phyloP scores from a whole-genome alignment of 2,888 invertebrate genomes.

The Eledona agricola region DNA sequence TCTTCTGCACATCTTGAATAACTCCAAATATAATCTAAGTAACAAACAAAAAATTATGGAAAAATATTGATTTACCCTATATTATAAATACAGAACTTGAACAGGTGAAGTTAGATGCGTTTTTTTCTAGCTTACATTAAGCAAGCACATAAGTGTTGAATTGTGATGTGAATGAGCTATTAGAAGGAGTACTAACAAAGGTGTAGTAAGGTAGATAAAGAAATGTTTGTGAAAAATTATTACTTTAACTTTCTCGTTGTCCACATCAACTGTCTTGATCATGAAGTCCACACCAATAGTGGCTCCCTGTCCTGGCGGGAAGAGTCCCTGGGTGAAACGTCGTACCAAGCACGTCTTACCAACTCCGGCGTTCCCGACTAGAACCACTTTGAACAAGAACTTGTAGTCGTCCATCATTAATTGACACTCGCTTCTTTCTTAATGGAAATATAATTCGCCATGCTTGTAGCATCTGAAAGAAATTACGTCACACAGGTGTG shows the following conservation, averaged over 20 bases:
- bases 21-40: too few relatives aligned
- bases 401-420: constrained; percentile 94
- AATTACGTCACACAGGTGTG: constrained; percentile 37
- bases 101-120: too few relatives aligned
- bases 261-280: constrained; percentile 98
- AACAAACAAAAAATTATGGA: too few relatives aligned
- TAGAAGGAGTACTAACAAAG: too few relatives aligned
- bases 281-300: constrained; percentile 99
- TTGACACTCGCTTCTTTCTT: constrained; percentile 21
- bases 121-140: too few relatives aligned
- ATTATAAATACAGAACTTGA: too few relatives aligned
- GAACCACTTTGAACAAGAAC: constrained; percentile 98
- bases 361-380: constrained; percentile 98
- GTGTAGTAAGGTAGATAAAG: too few relatives aligned
- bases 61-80: too few relatives aligned
- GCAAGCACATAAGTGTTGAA: too few relatives aligned
- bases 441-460: constrained; percentile 28
- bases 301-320: constrained; percentile 98
- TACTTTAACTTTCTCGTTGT: constrained; percentile 93
- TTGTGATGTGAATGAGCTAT: too few relatives aligned
- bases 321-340: constrained; percentile 96
- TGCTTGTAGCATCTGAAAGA: constrained; percentile 34
- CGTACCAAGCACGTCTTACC: constrained; percentile 98
- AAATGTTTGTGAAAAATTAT: constrained; percentile 37
- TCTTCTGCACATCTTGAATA: too few relatives aligned